phyloP scores from a whole-genome alignment of 2,888 invertebrate species.

The Mycalesis mineus region DNA sequence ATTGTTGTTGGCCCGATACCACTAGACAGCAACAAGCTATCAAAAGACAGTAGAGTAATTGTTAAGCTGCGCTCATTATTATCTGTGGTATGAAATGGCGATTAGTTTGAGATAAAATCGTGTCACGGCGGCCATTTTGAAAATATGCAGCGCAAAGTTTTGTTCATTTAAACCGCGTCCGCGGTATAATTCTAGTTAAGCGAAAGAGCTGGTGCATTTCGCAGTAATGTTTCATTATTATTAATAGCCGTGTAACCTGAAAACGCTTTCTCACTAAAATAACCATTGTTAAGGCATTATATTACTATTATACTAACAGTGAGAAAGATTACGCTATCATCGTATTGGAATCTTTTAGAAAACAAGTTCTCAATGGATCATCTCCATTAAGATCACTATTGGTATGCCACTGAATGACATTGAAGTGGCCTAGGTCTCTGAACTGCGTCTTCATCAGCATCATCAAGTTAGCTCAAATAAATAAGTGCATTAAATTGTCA shows the following conservation, averaged over 20 bases:
- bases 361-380: too few species aligned
- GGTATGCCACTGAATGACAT: too few species aligned
- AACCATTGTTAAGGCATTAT: neutral
- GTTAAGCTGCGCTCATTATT: too few species aligned
- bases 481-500: too few species aligned
- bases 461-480: too few species aligned
- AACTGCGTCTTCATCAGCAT: too few species aligned
- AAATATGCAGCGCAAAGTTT: slow-evolving; percentile 11
- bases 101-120: neutral
- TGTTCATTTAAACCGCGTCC: slow-evolving; percentile 4
- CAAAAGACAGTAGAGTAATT: too few species aligned
- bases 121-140: neutral
- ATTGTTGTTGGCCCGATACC: too few species aligned
- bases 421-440: too few species aligned
- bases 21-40: neutral
- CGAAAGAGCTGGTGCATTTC: slow-evolving; percentile 15
- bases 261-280: slow-evolving; percentile 12
- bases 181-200: slow-evolving; percentile 14
- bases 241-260: slow-evolving; percentile 16
- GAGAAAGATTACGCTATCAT: neutral
- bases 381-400: too few species aligned
- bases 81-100: neutral
- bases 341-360: too few species aligned
- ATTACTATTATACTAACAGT: neutral
- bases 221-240: slow-evolving; percentile 20